phyloP scores from a whole-genome alignment of 2,113 vertebrate species.

The Myxocyprinus asiaticus region DNA sequence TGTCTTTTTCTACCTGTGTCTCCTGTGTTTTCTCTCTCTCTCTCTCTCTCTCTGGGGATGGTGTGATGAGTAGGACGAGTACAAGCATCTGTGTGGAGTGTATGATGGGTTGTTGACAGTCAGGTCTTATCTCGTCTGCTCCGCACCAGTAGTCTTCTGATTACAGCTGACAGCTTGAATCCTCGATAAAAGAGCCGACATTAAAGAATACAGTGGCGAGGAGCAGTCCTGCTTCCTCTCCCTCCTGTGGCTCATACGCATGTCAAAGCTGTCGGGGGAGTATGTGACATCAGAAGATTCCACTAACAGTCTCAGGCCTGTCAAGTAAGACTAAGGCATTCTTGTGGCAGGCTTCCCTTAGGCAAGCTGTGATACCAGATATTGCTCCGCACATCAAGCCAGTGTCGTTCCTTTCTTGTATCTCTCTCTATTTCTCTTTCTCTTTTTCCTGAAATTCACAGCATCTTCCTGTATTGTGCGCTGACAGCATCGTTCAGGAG shows the following conservation, averaged over 20 bases:
- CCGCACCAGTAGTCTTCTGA: slow-evolving; percentile 67
- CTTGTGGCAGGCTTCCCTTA: slow-evolving; percentile 74
- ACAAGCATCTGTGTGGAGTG: slow-evolving; percentile 67
- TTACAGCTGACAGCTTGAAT: slow-evolving; percentile 75
- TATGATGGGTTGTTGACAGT: slow-evolving; percentile 70
- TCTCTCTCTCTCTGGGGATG: slow-evolving; percentile 61
- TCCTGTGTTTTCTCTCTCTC: slow-evolving; percentile 20
- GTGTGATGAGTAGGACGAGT: slow-evolving; percentile 62
- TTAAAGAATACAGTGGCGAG: slow-evolving; percentile 76
- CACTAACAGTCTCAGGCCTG: slow-evolving; percentile 71
- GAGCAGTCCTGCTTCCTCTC: slow-evolving; percentile 44
- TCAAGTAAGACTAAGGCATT: slow-evolving; percentile 72
- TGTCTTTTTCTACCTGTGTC: slow-evolving; percentile 48
- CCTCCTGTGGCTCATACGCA: slow-evolving; percentile 44
- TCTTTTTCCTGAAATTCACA: slow-evolving; percentile 66
- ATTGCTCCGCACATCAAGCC: slow-evolving; percentile 68
- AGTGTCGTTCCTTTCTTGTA: not conserved
- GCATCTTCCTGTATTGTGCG: slow-evolving; percentile 67
- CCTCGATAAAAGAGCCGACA: slow-evolving; percentile 75
- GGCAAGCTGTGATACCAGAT: slow-evolving; percentile 75
- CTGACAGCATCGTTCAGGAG: slow-evolving; percentile 60
- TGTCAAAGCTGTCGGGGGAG: slow-evolving; percentile 74
- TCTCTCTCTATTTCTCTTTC: slow-evolving; percentile 38
- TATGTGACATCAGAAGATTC: slow-evolving; percentile 78
- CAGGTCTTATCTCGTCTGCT: slow-evolving; percentile 69